These are phyloP conservation scores for Lithophane leautieri DNA, from an alignment of 2,888 invertebrate genomes.

Conservation along the genomic window DNA sequence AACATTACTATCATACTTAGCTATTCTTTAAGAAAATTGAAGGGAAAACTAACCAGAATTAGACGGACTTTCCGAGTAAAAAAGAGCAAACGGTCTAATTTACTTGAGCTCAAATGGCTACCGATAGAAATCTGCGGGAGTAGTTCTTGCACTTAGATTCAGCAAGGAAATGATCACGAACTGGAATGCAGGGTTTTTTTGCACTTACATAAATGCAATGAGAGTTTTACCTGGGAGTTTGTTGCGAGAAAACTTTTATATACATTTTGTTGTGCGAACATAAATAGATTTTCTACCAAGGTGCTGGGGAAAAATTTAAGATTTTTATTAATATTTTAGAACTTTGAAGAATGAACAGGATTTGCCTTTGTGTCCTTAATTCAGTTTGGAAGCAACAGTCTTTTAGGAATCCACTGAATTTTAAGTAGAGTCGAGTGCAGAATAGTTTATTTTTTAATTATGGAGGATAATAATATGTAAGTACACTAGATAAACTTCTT, in stretches of 20 bases:
- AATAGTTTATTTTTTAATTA: not conserved
- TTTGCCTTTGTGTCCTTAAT: not conserved
- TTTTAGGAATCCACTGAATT: not conserved
- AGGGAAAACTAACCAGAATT: slow-evolving; percentile 7
- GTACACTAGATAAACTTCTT: no score
- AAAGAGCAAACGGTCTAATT: slow-evolving; percentile 47
- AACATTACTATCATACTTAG: not conserved
- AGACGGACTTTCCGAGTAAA: not conserved
- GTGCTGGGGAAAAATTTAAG: not conserved
- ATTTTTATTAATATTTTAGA: not conserved
- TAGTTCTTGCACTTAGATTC: slow-evolving; percentile 47
- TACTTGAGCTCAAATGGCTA: slow-evolving; percentile 38
- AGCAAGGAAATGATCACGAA: slow-evolving; percentile 46
- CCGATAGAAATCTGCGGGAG: slow-evolving; percentile 54
- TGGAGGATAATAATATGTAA: no score
- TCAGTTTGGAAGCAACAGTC: not conserved
- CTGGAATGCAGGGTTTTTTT: slow-evolving; percentile 24
- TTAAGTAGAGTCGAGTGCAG: not conserved
- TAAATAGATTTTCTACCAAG: not conserved
- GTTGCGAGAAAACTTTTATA: slow-evolving; percentile 10
- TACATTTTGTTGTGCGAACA: slow-evolving; percentile 8
- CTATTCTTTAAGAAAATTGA: not conserved
- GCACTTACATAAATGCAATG: slow-evolving; percentile 38
- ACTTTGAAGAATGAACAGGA: not conserved
- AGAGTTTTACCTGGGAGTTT: slow-evolving; percentile 34